Conservation (phyloP, 2,888 invertebrate genomes). For the Leptinotarsa haldemani region DNA sequence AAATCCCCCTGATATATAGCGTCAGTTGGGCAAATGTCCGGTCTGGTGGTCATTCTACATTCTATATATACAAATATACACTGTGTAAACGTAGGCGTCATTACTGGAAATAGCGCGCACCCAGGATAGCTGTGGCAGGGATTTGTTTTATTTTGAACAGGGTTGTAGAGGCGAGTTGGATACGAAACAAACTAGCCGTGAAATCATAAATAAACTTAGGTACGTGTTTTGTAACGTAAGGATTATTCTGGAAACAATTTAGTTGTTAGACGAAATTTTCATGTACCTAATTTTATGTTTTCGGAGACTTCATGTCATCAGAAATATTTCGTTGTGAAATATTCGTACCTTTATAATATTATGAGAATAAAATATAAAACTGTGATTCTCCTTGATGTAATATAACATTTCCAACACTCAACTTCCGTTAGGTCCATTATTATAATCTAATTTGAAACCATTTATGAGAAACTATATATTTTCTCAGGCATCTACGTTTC, state of each 20-base stretch:
- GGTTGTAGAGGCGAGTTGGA: neutral
- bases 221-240: neutral
- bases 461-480: too few relatives aligned
- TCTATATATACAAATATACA: constrained; percentile 62
- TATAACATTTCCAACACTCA: too few relatives aligned
- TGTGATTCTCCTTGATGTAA: too few relatives aligned
- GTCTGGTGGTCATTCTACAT: constrained; percentile 63
- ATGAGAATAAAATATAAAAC: too few relatives aligned
- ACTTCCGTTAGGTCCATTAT: too few relatives aligned
- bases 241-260: neutral
- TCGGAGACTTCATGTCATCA: too few relatives aligned
- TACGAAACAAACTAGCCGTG: neutral
- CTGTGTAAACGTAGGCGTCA: constrained; percentile 34
- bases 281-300: too few relatives aligned
- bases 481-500: too few relatives aligned
- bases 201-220: neutral
- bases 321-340: too few relatives aligned
- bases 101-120: constrained; percentile 24
- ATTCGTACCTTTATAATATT: too few relatives aligned
- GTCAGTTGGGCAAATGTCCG: constrained; percentile 64
- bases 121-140: constrained; percentile 5
- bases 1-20: constrained; percentile 65
- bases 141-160: constrained; percentile 10
- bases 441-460: too few relatives aligned
- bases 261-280: too few relatives aligned